These are phyloP conservation scores for Drosophila kikkawai DNA, from an alignment of 1,140 invertebrate species.

Conservation along the genomic window DNA sequence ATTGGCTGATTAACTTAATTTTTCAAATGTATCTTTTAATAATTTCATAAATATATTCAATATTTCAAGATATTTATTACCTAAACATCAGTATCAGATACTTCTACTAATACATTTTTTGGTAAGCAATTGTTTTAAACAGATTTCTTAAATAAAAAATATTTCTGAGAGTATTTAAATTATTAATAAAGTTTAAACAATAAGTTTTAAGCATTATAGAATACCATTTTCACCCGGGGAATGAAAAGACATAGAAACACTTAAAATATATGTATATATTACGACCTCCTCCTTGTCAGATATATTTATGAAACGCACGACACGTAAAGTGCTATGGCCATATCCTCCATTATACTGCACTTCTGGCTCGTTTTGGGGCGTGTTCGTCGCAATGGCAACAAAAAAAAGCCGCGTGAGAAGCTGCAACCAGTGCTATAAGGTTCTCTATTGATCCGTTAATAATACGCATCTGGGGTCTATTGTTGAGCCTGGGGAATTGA, in stretches of 20 bases:
- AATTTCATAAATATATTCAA: not conserved
- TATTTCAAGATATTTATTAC: not conserved
- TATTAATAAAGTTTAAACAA: not conserved
- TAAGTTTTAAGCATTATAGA: not conserved
- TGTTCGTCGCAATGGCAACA: constrained; percentile 69
- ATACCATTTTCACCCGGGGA: not conserved
- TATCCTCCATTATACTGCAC: constrained; percentile 35
- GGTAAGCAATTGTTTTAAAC: not conserved
- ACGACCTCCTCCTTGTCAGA: constrained; percentile 3
- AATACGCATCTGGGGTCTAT: constrained; percentile 64
- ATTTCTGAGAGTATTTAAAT: not conserved
- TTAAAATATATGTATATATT: not conserved
- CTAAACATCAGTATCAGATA: not conserved
- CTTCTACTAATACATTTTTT: not conserved
- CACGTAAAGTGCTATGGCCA: constrained; percentile 27
- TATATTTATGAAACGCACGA: constrained; percentile 25
- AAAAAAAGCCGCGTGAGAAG: constrained; percentile 18
- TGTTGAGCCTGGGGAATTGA: constrained; percentile 63
- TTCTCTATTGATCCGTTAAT: constrained; percentile 67
- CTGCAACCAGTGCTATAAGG: constrained; percentile 40
- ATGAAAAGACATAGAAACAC: not conserved
- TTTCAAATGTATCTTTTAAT: not conserved
- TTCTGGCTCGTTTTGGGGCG: constrained; percentile 52
- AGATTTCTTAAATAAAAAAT: not conserved
- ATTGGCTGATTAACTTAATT: not conserved